Evolutionary conservation across 2,113 vertebrate genomes (phyloP).

Genomic region (Dipodomys merriami): DNA sequence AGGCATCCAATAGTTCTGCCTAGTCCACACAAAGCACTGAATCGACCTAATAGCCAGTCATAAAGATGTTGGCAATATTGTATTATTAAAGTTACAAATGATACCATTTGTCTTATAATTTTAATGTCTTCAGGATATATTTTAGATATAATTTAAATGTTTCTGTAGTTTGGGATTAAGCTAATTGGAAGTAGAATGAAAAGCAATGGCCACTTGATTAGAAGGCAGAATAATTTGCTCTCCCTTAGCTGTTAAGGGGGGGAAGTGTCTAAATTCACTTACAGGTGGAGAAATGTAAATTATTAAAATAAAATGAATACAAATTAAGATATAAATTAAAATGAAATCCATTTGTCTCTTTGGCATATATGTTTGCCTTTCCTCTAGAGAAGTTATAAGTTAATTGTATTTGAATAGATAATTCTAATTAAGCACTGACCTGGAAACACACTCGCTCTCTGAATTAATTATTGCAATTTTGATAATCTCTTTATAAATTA

Average conservation of each 20-base stretch:
- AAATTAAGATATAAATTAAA: constrained; percentile 48
- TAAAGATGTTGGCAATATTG: background rate
- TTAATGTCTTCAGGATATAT: background rate
- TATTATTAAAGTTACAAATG: background rate
- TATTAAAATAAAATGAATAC: constrained; percentile 9
- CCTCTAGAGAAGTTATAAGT: background rate
- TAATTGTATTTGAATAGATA: constrained; percentile 53
- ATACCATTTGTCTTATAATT: background rate
- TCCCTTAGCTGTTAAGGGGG: background rate
- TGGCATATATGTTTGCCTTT: constrained; percentile 10
- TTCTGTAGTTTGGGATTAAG: background rate
- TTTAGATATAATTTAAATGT: background rate
- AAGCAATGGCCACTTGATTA: background rate
- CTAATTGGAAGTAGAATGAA: background rate
- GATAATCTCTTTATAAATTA: background rate
- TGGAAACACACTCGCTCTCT: background rate
- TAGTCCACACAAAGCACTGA: background rate
- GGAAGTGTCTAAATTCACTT: background rate
- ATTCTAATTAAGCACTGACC: constrained; percentile 39
- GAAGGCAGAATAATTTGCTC: background rate
- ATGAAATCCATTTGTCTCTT: background rate
- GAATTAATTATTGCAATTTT: constrained; percentile 33
- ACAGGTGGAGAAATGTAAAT: background rate
- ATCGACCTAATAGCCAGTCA: background rate
- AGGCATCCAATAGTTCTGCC: background rate